Conservation (phyloP, 2,888 invertebrate genomes). For the Maniola hyperantus region DNA sequence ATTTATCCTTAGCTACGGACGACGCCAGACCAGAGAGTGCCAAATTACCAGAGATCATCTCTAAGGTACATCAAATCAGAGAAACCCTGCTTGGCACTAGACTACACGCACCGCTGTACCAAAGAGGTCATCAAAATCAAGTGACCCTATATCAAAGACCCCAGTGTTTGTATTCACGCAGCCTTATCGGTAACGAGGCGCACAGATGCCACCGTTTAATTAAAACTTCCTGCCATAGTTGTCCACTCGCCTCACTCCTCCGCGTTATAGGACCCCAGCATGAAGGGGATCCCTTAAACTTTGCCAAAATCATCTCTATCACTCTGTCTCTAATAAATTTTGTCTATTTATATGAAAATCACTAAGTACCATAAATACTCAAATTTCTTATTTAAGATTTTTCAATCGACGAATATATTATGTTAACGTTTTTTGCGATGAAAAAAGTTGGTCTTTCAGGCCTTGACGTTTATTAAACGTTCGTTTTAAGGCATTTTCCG, state of each 20-base stretch:
- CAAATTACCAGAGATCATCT: not conserved
- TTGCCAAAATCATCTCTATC: slow-evolving; percentile 5
- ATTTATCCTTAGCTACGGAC: too few species aligned
- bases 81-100: not conserved
- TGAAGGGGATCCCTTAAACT: slow-evolving; percentile 7
- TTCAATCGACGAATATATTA: too few species aligned
- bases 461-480: too few species aligned
- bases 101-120: not conserved
- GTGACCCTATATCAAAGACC: slow-evolving; percentile 7
- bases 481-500: too few species aligned
- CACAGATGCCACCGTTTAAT: slow-evolving; percentile 21
- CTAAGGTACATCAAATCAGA: not conserved
- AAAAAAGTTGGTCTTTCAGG: too few species aligned
- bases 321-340: not conserved
- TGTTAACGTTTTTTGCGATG: too few species aligned
- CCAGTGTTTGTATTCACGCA: slow-evolving; percentile 3
- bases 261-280: slow-evolving; percentile 9
- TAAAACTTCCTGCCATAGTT: slow-evolving; percentile 16
- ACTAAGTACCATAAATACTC: not conserved
- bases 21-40: too few species aligned
- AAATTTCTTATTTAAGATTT: too few species aligned
- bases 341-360: not conserved
- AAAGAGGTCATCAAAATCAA: slow-evolving; percentile 4
- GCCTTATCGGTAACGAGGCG: slow-evolving; percentile 21
- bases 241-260: slow-evolving; percentile 5